phyloP scores from a whole-genome alignment of 2,888 invertebrate species.

The Folsomia manolachei region DNA sequence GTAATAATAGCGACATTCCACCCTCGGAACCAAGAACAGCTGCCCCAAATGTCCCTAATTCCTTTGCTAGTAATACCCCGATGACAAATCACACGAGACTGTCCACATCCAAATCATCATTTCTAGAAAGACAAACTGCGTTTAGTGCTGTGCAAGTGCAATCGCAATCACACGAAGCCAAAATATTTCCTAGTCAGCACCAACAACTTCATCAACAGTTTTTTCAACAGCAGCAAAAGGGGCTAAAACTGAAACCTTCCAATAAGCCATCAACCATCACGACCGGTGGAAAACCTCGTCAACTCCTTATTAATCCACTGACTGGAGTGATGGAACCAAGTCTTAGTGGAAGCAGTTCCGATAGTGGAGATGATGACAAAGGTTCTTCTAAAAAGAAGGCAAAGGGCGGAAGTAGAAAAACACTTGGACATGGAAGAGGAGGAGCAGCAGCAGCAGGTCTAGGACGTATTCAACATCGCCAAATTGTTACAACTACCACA shows the following conservation, averaged over 20 bases:
- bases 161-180: slow-evolving; percentile 38
- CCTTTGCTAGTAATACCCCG: too few relatives aligned
- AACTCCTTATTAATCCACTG: slow-evolving; percentile 84
- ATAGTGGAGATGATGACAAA: slow-evolving; percentile 60
- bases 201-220: slow-evolving; percentile 14
- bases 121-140: slow-evolving; percentile 26
- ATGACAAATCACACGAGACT: slow-evolving; percentile 22
- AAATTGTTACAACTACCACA: slow-evolving; percentile 36
- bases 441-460: neutral
- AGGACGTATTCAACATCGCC: slow-evolving; percentile 26
- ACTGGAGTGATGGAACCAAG: slow-evolving; percentile 80
- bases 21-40: slow-evolving; percentile 16
- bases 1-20: slow-evolving; percentile 39
- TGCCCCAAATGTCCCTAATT: slow-evolving; percentile 32
- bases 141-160: slow-evolving; percentile 34
- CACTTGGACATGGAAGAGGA: neutral
- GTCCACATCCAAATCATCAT: slow-evolving; percentile 20
- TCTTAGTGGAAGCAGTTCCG: slow-evolving; percentile 66
- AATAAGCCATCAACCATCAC: slow-evolving; percentile 33
- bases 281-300: slow-evolving; percentile 64
- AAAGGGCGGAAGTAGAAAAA: slow-evolving; percentile 6
- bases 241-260: slow-evolving; percentile 7
- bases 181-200: slow-evolving; percentile 36
- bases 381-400: slow-evolving; percentile 12
- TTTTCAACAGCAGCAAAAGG: slow-evolving; percentile 9